Base-by-base conservation (phyloP, 2,797 vertebrate species). In the Parauchenoglanis punctatus region DNA sequence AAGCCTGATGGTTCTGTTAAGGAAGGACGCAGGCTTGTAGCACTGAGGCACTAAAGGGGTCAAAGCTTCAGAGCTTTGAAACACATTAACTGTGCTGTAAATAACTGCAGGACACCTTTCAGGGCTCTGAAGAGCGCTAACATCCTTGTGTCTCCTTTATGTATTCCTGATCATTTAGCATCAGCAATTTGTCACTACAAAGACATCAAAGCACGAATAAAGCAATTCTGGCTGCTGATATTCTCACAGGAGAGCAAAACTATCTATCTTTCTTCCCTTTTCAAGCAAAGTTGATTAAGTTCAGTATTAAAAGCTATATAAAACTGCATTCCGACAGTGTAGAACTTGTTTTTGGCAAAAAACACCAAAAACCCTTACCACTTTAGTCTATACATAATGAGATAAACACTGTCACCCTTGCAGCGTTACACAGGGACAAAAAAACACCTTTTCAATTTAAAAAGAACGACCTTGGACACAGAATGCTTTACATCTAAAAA, bases 181-280 rank as follows among this genome's bases (percentile, higher is more conserved):
- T 31, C 76, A 58, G 52, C 28, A 58, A 58, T 80, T 80, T 80
- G 73, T 31, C 49, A 77, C n/a, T 58, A 40, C 54, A 80, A 35
- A 58, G 76, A 80, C 54, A 58, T 58, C 28, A 58, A 78, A 78
- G 52, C 28, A 35, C 15, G 58, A 58, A 80, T 80, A 35, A 31
- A 75, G 1, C 28, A 58, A 31, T 80, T 17, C 49, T 54, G 76
- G 18, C 31, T 80, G 28, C 15, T 35, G 76, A 58, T 58, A 80
- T 80, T 80, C 54, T 58, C 52, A 78, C 28, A 78, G 52, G 7
- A 77, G n/a, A 31, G 54, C 3, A 18, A 8, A 7, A 13, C 12
- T 49, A 76, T 25, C 73, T 76, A 7, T 52, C 13, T 52, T n/a
- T n/a, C 4, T n/a, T 5, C 23, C 6, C 44, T n/a, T 75, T 25